Conservation (phyloP, 2,888 invertebrate genomes). For the Monochamus alternatus region DNA sequence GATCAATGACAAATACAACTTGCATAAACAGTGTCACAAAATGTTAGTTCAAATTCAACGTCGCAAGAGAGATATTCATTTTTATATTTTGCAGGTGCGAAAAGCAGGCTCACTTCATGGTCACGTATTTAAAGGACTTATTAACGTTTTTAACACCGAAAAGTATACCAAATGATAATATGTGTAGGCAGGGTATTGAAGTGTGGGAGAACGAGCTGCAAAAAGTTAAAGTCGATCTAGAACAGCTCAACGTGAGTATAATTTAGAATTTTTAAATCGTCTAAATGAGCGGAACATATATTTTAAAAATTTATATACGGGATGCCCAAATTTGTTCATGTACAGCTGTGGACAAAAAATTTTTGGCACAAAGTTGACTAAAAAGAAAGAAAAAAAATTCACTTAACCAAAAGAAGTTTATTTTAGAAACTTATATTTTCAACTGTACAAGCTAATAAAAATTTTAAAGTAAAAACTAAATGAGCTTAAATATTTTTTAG, state of each 20-base stretch:
- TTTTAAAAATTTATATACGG: too few species aligned
- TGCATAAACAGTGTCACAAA: slow-evolving; percentile 32
- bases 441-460: too few species aligned
- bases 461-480: too few species aligned
- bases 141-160: slow-evolving; percentile 3
- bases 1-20: slow-evolving; percentile 33
- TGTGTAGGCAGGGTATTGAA: slow-evolving; percentile 19
- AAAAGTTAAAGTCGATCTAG: neutral
- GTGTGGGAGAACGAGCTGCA: slow-evolving; percentile 3
- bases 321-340: too few species aligned
- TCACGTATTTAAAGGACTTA: slow-evolving; percentile 17
- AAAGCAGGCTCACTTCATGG: slow-evolving; percentile 14
- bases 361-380: too few species aligned
- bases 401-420: too few species aligned
- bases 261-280: too few species aligned
- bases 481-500: too few species aligned
- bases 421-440: too few species aligned
- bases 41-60: slow-evolving; percentile 25
- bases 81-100: slow-evolving; percentile 16
- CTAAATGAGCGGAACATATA: neutral
- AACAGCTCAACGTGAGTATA: slow-evolving; percentile 15
- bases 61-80: neutral
- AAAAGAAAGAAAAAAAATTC: too few species aligned
- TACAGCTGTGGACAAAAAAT: too few species aligned
- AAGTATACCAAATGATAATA: slow-evolving; percentile 12